Percentiles rank a stretch among this genome's conserved stretches.
Conservation (phyloP, 2,113 vertebrate genomes). For the Lophura nycthemera region DNA sequence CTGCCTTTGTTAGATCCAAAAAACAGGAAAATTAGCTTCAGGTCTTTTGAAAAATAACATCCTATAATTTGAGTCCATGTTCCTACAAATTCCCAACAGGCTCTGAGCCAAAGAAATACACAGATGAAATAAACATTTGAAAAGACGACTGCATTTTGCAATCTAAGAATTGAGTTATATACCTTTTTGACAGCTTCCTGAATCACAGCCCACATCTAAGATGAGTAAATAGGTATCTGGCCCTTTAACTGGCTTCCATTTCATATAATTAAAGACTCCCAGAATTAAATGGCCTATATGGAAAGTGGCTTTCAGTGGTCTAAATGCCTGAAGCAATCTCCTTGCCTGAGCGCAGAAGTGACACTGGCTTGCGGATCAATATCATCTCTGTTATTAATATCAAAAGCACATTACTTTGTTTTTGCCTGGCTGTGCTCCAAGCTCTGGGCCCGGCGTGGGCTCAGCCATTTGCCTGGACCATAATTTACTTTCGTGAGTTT, state of each 20-base stretch:
- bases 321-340: constrained; percentile 91
- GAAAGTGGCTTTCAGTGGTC: constrained; percentile 93
- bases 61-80: constrained; percentile 76
- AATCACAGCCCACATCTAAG: constrained; percentile 76
- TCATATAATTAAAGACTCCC: constrained; percentile 96
- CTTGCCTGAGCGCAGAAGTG: constrained; percentile 81
- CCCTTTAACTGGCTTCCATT: constrained; percentile 89
- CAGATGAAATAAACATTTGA: constrained; percentile 76
- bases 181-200: constrained; percentile 80
- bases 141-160: constrained; percentile 75
- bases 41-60: constrained; percentile 73
- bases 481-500: constrained; percentile 99
- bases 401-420: constrained; percentile 99
- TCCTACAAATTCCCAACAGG: constrained; percentile 74
- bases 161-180: constrained; percentile 81
- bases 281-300: constrained; percentile 94
- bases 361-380: constrained; percentile 91
- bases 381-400: constrained; percentile 99
- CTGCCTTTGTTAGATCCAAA: constrained; percentile 64
- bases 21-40: constrained; percentile 65
- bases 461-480: constrained; percentile 93
- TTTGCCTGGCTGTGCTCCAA: constrained; percentile 90
- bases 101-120: constrained; percentile 72
- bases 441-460: constrained; percentile 75
- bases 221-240: constrained; percentile 77